Base-by-base conservation (phyloP, 2,888 invertebrate species). In the Tiliacea aurago region DNA sequence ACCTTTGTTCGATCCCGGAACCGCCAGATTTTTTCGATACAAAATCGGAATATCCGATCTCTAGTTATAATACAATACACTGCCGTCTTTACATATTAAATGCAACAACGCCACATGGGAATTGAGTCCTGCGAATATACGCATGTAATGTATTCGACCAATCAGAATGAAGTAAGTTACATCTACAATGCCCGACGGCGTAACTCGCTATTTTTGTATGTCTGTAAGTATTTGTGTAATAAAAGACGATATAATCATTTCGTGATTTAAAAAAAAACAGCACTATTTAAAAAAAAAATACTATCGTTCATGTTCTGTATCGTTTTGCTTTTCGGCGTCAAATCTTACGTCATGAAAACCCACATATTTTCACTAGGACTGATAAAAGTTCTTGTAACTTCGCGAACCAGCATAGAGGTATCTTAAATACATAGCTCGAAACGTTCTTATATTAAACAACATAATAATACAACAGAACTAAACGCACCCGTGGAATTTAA, bases 381-480 rank as follows among this genome's bases (percentile, higher is more conserved):
- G 37, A 37, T 37, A 37, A 37, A 37, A 37, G 37, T 37, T 37
- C 15, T n/a, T 51, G 2, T 41, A 28, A 23, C 9, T 18, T 23
- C 20, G 33, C 20, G 20, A 37, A 56, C 37, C 10, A 20, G 4
- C 28, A 15, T n/a, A 23, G n/a, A n/a, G n/a, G n/a, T 33, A 33
- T 51, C 51, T 28, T 43, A 41, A 33, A 28, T 23, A 28, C 37
- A 56, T 28, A 33, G 3, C 5, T 3, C 15, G 20, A 37, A 11
- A 0, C 15, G 3, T 65, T 75, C 41, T 28, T 73, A 28, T 18
- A 65, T 0, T 65, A 62, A 28, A 70, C 15, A 41, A 47, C 15
- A 63, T 20, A 53, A 33, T 33, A 43, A n/a, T 63, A 77, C 45
- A 70, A 69, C 37, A 73, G 9, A 72, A 58, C 18, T 63, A 58